These are phyloP conservation scores for Heterodera filipjevi DNA, from an alignment of 2,888 invertebrate species.

Conservation along the genomic window DNA sequence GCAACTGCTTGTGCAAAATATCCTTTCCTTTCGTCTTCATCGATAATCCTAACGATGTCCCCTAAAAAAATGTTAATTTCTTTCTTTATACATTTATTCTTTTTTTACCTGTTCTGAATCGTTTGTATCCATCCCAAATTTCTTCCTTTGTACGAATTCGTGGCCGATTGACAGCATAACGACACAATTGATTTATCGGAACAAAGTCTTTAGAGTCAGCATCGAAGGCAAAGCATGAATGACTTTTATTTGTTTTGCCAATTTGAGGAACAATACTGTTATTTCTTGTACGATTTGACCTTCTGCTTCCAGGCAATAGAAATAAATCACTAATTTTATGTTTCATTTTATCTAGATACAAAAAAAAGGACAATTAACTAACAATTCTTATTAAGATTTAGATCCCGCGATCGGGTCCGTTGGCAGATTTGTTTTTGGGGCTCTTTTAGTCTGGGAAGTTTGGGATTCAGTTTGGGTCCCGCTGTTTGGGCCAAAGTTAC, in stretches of 20 bases:
- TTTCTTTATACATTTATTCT: neutral
- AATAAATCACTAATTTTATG: neutral
- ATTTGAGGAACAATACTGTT: neutral
- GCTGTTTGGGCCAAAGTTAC: no score
- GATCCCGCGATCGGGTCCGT: no score
- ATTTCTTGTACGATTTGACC: neutral
- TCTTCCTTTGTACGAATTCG: conserved; percentile 1
- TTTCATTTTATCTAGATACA: neutral
- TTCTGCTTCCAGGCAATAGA: neutral
- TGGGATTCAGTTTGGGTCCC: no score
- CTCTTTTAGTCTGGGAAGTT: no score
- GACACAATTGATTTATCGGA: neutral
- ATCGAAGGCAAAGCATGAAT: neutral
- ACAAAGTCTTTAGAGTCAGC: neutral
- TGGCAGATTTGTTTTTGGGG: no score
- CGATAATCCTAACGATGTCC: conserved; percentile 31
- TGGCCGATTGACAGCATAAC: neutral
- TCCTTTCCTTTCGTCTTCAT: neutral
- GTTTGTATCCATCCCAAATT: conserved; percentile 14
- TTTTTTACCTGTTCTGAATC: conserved; percentile 9
- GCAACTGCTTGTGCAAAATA: conserved; percentile 32
- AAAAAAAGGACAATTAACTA: no score
- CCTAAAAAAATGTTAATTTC: conserved; percentile 16
- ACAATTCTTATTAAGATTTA: no score
- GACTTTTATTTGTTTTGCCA: neutral